Evolutionary conservation across 2,797 vertebrate species (phyloP), one percentile per base, ranked within the genome.

Genomic region (Geotria australis): DNA sequence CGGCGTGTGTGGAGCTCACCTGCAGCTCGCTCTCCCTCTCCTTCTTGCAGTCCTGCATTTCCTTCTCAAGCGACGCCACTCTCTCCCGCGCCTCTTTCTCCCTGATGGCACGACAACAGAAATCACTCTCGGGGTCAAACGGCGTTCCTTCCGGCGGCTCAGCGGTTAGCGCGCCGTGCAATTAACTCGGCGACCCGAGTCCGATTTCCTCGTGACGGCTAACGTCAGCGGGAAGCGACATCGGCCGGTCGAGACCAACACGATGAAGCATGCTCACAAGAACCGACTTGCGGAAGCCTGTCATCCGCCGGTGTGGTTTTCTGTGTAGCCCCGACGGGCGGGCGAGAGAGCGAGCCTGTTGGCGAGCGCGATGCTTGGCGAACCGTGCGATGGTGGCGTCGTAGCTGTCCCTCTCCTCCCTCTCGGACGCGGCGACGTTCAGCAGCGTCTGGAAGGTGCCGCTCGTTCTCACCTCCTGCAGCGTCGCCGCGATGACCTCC

Each of bases 391-490:
- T 68, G 10, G 68, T 53, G 10, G 75, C 66, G 8, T 63, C 63
- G 57, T 75, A 65, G 57, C 69, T 64, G 12, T 8, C 64, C 57
- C 70, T 77, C 47, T 57, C 70, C 60, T 62, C 68, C 55, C 71
- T 72, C 59, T 77, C 73, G 59, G 61, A 65, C 47, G 64, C 65
- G 48, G 80, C 65, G 47, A 68, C 67, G 60, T 69, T 58, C 47
- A 68, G 66, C 56, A 94, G 65, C 60, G 55, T 72, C 12, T 45
- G 62, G 68, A 78, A 79, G n/a, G 71, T 76, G 59, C 78, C 74
- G 0, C 64, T 67, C 15, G 71, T 63, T 61, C 74, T 59, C 60
- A 91, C 60, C 59, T 78, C 76, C 10, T 63, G 59, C 61, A 70
- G 59, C 46, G 77, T 65, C 2, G 60, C 48, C 53, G 56, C 48